These are phyloP conservation scores for Lydus trimaculatus DNA, from an alignment of 2,888 invertebrate species.

Conservation along the genomic window DNA sequence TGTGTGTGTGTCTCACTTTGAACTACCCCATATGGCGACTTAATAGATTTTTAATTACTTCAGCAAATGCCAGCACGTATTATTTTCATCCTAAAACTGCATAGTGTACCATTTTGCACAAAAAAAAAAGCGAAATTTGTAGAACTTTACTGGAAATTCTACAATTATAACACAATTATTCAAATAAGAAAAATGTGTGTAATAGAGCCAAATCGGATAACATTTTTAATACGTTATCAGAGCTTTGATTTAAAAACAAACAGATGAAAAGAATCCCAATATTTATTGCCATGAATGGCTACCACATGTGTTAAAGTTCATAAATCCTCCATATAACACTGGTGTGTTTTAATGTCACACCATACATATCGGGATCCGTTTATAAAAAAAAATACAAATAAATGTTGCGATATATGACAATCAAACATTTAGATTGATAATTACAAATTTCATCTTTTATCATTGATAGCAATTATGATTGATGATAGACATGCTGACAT, in stretches of 20 bases:
- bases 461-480: neutral
- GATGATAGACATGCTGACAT: neutral
- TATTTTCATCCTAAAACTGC: neutral
- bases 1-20: neutral
- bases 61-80: neutral
- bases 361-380: neutral
- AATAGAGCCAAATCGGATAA: neutral
- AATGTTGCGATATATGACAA: neutral
- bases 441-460: neutral
- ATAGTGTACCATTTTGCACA: neutral
- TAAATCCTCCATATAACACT: neutral
- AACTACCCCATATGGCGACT: neutral
- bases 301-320: neutral
- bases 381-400: constrained; percentile 1
- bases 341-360: neutral
- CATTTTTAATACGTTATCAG: neutral
- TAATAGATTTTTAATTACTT: constrained; percentile 9
- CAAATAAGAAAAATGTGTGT: neutral
- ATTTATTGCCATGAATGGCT: neutral
- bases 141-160: too few relatives aligned
- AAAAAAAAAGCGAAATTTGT: too few relatives aligned
- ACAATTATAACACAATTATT: neutral
- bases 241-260: neutral
- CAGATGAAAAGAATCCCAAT: constrained; percentile 4
- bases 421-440: neutral